A percentile compares a stretch with the other conserved stretches of the same genome.
phyloP scores from a whole-genome alignment of 2,888 invertebrate genomes.

The Lycia hirtaria region DNA sequence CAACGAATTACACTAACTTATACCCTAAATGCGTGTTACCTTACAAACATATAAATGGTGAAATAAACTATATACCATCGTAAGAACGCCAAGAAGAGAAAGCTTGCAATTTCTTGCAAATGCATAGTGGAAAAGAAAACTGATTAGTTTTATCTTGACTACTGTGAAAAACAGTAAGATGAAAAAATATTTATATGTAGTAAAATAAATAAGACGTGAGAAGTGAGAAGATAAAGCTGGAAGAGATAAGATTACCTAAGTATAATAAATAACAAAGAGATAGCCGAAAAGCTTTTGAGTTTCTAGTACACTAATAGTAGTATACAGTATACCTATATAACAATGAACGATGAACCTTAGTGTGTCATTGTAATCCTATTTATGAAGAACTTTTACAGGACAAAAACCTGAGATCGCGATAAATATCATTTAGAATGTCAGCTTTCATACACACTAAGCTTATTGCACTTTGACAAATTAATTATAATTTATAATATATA shows the following conservation, averaged over 20 bases:
- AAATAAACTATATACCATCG: conserved; percentile 22
- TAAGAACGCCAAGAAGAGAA: conserved; percentile 20
- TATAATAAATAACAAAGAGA: conserved; percentile 9
- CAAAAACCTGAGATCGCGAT: too few relatives aligned
- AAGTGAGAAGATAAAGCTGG: conserved; percentile 12
- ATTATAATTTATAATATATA: too few relatives aligned
- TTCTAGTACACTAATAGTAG: neutral
- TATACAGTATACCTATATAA: neutral
- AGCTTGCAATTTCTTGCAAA: conserved; percentile 24
- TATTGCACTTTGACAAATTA: too few relatives aligned
- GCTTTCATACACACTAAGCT: too few relatives aligned
- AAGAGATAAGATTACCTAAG: conserved; percentile 10
- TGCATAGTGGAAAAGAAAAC: conserved; percentile 11
- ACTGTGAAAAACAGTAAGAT: conserved; percentile 11
- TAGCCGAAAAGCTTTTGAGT: neutral
- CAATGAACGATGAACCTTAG: too few relatives aligned
- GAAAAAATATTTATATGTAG: neutral
- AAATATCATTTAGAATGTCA: too few relatives aligned
- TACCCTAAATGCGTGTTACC: conserved; percentile 28
- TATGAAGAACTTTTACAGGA: too few relatives aligned
- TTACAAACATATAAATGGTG: conserved; percentile 4
- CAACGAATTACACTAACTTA: conserved; percentile 60
- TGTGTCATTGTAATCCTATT: too few relatives aligned
- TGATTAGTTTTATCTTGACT: conserved; percentile 1
- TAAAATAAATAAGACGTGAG: conserved; percentile 9